Percentiles rank a stretch among this genome's conserved stretches.
These are phyloP conservation scores for Drosophila pseudoobscura DNA, from an alignment of 1,140 invertebrate species.

Conservation along the genomic window DNA sequence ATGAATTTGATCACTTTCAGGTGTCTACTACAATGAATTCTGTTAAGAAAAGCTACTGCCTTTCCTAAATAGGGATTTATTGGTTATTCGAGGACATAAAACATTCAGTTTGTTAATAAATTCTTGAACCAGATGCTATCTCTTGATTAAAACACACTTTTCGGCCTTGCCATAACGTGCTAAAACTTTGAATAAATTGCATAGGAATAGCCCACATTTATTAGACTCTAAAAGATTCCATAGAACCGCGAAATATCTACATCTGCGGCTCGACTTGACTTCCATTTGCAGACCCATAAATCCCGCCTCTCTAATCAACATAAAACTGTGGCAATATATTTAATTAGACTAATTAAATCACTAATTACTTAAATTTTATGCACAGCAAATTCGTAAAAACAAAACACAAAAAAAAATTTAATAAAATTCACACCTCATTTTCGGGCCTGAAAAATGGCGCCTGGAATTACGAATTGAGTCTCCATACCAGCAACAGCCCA, in stretches of 20 bases:
- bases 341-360: constrained; percentile 26
- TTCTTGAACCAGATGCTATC: background rate
- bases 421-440: constrained; percentile 52
- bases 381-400: constrained; percentile 43
- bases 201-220: background rate
- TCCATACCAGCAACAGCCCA: background rate
- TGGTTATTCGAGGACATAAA: too few relatives aligned
- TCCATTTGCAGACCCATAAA: constrained; percentile 12
- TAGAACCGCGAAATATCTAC: too few relatives aligned
- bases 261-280: too few relatives aligned
- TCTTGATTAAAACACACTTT: background rate
- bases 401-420: constrained; percentile 22
- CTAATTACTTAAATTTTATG: constrained; percentile 40
- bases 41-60: too few relatives aligned
- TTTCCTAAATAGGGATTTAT: too few relatives aligned
- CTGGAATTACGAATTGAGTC: constrained; percentile 17
- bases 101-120: too few relatives aligned
- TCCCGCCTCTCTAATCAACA: constrained; percentile 8
- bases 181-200: too few relatives aligned
- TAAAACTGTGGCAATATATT: constrained; percentile 13
- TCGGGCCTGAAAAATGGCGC: constrained; percentile 37
- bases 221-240: too few relatives aligned
- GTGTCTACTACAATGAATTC: too few relatives aligned
- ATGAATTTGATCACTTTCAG: too few relatives aligned
- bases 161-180: too few relatives aligned